Percentiles rank a stretch among this genome's conserved stretches.
phyloP scores from a whole-genome alignment of 2,113 vertebrate species.

The Chaetura pelagica region DNA sequence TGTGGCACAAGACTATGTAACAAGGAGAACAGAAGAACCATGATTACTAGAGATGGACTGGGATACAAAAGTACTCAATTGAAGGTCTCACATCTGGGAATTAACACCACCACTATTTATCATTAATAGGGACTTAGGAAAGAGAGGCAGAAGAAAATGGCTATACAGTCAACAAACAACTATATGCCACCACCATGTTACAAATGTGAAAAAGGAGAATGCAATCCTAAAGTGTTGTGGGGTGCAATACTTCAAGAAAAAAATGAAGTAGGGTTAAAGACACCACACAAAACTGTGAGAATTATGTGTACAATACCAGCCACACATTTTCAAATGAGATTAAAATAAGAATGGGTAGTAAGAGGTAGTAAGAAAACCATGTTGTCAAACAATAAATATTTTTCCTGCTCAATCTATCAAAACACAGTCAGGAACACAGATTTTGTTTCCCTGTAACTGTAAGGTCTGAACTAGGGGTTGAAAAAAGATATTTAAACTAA shows the following conservation, averaged over 20 bases:
- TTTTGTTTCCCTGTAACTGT: neutral
- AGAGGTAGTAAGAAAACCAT: neutral
- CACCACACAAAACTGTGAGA: neutral
- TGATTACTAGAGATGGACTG: neutral
- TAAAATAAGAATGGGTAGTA: neutral
- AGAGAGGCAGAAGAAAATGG: neutral
- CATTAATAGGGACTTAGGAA: neutral
- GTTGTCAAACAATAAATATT: neutral
- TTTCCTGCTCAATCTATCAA: neutral
- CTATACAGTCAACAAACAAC: neutral
- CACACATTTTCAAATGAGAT: neutral
- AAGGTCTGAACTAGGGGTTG: neutral
- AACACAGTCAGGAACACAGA: neutral
- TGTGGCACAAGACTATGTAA: fast-evolving
- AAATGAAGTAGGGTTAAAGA: neutral
- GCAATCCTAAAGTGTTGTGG: neutral
- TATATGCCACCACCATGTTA: neutral
- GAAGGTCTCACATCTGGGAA: neutral
- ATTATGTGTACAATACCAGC: neutral
- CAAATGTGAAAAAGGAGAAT: neutral
- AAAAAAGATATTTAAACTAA: neutral
- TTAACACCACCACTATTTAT: neutral
- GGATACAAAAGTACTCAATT: neutral
- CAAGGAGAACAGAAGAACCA: neutral
- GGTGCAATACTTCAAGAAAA: neutral